Evolutionary conservation across 2,113 vertebrate species (phyloP).

Genomic region (Lates calcarifer): DNA sequence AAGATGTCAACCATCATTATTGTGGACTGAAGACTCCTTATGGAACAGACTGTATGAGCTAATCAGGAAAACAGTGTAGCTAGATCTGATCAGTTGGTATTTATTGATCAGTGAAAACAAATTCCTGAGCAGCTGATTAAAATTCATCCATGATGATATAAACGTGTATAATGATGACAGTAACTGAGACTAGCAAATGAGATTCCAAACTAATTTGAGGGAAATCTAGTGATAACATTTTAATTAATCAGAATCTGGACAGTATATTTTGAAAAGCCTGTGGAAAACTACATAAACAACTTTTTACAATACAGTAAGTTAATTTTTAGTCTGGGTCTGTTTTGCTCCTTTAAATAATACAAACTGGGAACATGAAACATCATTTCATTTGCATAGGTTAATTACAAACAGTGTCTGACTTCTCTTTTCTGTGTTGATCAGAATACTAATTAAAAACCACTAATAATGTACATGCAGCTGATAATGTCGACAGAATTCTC

Average conservation of each 20-base stretch:
- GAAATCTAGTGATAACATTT: not conserved
- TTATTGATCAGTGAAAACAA: conserved; percentile 24
- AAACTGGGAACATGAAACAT: conserved; percentile 71
- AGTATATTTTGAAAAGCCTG: conserved; percentile 18
- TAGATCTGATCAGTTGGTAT: conserved; percentile 3
- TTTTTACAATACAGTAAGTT: conserved; percentile 33
- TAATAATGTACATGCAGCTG: conserved; percentile 70
- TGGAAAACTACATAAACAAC: conserved; percentile 3
- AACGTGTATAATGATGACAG: not conserved
- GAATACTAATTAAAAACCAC: conserved; percentile 79
- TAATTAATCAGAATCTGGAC: conserved; percentile 7
- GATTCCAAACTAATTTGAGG: not conserved
- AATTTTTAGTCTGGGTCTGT: conserved; percentile 61
- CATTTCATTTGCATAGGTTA: conserved; percentile 85
- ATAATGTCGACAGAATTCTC: conserved; percentile 56
- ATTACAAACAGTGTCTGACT: conserved; percentile 81
- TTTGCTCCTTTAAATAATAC: conserved; percentile 74
- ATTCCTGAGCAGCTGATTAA: conserved; percentile 15
- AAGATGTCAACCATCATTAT: conserved; percentile 31
- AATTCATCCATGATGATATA: not conserved
- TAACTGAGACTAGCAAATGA: not conserved
- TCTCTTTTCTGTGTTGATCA: conserved; percentile 70
- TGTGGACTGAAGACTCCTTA: conserved; percentile 13
- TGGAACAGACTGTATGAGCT: not conserved
- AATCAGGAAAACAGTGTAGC: not conserved